These are phyloP conservation scores for Caenorhabditis zanzibari DNA, from an alignment of 2,888 invertebrate genomes.

Conservation along the genomic window DNA sequence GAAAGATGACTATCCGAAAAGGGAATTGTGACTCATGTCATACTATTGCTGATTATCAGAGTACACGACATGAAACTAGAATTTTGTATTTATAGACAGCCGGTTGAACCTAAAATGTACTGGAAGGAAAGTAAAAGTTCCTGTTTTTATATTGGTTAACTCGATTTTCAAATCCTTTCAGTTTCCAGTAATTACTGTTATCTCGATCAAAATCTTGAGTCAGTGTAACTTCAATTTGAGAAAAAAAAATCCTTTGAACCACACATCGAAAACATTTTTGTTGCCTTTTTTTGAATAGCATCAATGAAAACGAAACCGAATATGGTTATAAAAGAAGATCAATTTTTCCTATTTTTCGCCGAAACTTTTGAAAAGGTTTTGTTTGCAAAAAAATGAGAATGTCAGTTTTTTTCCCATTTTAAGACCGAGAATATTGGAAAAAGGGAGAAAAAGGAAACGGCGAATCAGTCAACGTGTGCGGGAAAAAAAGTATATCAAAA, in stretches of 20 bases:
- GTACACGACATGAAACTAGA: too few relatives aligned
- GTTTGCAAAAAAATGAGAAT: constrained; percentile 1
- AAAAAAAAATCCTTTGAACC: background rate
- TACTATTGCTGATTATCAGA: too few relatives aligned
- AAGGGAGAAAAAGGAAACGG: constrained; percentile 2
- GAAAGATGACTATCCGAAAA: background rate
- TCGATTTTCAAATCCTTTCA: background rate
- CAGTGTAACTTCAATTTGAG: too few relatives aligned
- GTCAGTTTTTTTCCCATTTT: constrained; percentile 2
- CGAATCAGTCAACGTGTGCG: background rate
- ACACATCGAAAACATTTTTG: background rate
- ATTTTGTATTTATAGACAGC: background rate
- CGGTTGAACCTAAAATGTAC: background rate
- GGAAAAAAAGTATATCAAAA: constrained; percentile 16
- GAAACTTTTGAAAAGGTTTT: constrained; percentile 21
- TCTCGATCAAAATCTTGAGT: background rate
- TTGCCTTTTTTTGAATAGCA: background rate
- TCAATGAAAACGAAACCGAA: constrained; percentile 10
- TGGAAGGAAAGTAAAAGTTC: background rate
- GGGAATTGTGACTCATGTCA: background rate
- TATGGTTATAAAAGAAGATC: constrained; percentile 21
- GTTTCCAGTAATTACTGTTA: background rate
- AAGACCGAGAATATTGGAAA: constrained; percentile 1
- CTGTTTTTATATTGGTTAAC: background rate
- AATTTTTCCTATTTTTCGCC: background rate